These are phyloP conservation scores for Lycaena phlaeas DNA, from an alignment of 2,888 invertebrate genomes.

Conservation along the genomic window DNA sequence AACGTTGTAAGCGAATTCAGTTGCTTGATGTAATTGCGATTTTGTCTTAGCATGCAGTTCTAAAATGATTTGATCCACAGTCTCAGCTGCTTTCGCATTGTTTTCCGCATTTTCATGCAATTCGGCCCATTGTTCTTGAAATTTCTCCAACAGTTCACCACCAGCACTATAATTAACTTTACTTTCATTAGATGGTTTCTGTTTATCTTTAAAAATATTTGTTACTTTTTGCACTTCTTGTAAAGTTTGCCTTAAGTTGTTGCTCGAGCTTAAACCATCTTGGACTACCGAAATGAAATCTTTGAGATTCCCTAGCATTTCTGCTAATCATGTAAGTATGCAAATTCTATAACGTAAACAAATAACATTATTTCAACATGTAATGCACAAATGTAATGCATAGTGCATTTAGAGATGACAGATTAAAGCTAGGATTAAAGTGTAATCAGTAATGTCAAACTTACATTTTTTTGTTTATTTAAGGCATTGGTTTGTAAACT, in stretches of 20 bases:
- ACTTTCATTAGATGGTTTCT: conserved; percentile 38
- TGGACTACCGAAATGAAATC: conserved; percentile 64
- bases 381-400: too few species aligned
- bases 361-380: neutral
- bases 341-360: conserved; percentile 2
- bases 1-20: conserved; percentile 47
- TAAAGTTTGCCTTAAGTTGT: conserved; percentile 51
- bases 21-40: conserved; percentile 41
- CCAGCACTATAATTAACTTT: conserved; percentile 75
- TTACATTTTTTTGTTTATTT: too few species aligned
- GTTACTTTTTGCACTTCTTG: conserved; percentile 61
- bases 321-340: neutral
- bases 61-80: conserved; percentile 54
- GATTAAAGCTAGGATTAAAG: too few species aligned
- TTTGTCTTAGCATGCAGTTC: conserved; percentile 46
- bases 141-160: conserved; percentile 77
- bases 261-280: conserved; percentile 55
- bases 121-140: conserved; percentile 81
- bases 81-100: conserved; percentile 76
- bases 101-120: conserved; percentile 78
- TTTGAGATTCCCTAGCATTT: conserved; percentile 63
- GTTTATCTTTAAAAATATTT: conserved; percentile 57
- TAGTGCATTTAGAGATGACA: too few species aligned
- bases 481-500: too few species aligned
- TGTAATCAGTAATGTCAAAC: too few species aligned